Evolutionary conservation across 2,113 vertebrate genomes (phyloP), one percentile per base, ranked within the genome.

Genomic region (Phrynosoma blainvillii): DNA sequence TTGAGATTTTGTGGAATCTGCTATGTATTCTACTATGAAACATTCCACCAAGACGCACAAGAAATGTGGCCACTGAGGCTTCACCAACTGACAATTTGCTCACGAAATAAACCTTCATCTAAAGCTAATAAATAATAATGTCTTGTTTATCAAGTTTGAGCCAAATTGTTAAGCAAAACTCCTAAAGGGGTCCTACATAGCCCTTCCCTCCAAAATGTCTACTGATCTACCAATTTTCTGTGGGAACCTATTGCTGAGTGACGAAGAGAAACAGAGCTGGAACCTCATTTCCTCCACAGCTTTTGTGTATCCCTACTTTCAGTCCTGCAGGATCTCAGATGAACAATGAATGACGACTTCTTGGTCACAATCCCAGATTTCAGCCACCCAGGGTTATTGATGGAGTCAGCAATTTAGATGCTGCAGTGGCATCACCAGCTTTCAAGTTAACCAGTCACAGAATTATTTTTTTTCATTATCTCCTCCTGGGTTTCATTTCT

Each of bases 321-420:
- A 68, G 59, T 77, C 80, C 42, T 76, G 87, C 40, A 88, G 80
- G 47, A 83, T 88, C 87, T 83, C 65, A 76, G 32, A 83, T 68
- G 59, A 83, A 68, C 16, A 18, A 21, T 66, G 54, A 82, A n/a
- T 83, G 87, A 83, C 59, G 83, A 65, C 27, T 77, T 83, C 73
- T 83, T 66, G 87, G 87, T 59, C 47, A 66, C 9, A 1, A 78
- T 77, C 80, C 87, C 80, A 88, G 62, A 30, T 83, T 88, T 82
- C 73, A 83, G 87, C 74, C 80, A 83, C 30, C 5, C 62, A 32
- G 21, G 73, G 54, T 78, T 88, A 70, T 40, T 7, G 80, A 77
- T 76, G 73, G 56, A 76, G 27, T 82, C 79, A 87, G 86, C 86
- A 75, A 77, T 77, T 30, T 27, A 56, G 80, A 77, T 78, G n/a